Evolutionary conservation across 2,888 invertebrate species (phyloP).

Genomic region (Eledona agricola): DNA sequence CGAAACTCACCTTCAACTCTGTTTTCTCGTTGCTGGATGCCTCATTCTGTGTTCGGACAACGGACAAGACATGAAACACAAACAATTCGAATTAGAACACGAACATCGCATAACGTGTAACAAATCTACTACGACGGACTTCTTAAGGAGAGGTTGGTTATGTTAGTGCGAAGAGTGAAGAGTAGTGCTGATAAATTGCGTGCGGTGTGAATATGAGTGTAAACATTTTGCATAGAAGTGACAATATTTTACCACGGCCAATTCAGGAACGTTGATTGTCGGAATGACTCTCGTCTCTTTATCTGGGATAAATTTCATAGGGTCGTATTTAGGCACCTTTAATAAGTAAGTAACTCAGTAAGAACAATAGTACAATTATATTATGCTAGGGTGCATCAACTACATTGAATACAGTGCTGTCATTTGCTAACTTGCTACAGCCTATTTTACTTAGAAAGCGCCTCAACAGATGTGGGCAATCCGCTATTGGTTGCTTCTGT

Average conservation of each 20-base stretch:
- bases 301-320: conserved; percentile 37
- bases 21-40: conserved; percentile 43
- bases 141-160: conserved; percentile 13
- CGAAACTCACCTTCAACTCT: conserved; percentile 49
- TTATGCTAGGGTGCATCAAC: too few species aligned
- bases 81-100: conserved; percentile 28
- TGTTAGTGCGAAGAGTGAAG: conserved; percentile 18
- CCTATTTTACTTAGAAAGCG: too few species aligned
- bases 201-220: conserved; percentile 18
- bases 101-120: conserved; percentile 16
- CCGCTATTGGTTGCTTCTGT: too few species aligned
- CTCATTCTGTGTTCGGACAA: conserved; percentile 43
- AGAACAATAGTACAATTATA: too few species aligned
- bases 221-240: conserved; percentile 14
- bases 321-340: conserved; percentile 38
- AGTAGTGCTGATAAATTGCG: conserved; percentile 24
- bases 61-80: conserved; percentile 38
- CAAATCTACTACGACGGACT: background rate
- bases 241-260: conserved; percentile 30
- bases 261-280: conserved; percentile 39
- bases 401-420: too few species aligned
- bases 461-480: too few species aligned
- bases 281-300: conserved; percentile 29
- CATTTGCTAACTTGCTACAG: too few species aligned
- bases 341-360: too few species aligned